Evolutionary conservation across 2,113 vertebrate genomes (phyloP).

Genomic region (Aptenodytes patagonicus): DNA sequence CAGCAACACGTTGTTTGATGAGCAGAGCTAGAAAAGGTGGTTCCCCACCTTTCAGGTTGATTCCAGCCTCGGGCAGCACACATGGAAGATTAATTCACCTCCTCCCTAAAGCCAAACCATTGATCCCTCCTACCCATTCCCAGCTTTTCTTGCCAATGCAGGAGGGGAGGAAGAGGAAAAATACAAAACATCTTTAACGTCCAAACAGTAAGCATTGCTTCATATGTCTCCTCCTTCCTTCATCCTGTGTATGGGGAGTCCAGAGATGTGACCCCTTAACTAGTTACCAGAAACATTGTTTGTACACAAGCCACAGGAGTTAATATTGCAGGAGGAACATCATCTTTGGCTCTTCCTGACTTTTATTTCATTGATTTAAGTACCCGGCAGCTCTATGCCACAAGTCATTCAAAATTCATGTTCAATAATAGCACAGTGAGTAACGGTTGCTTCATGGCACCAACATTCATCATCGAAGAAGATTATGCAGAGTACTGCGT

Average conservation of each 20-base stretch:
- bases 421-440: background rate
- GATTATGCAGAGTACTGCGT: background rate
- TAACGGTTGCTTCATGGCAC: background rate
- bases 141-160: background rate
- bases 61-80: background rate
- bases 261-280: background rate
- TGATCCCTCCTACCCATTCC: background rate
- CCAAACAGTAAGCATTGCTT: background rate
- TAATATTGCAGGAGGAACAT: background rate
- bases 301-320: background rate
- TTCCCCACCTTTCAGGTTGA: background rate
- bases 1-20: background rate
- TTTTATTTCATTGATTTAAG: background rate
- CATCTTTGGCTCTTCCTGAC: background rate
- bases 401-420: slow-evolving; percentile 23
- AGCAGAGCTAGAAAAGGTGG: background rate
- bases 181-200: background rate
- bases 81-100: background rate
- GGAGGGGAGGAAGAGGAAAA: background rate
- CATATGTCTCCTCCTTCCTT: background rate
- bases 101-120: background rate
- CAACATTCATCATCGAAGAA: background rate
- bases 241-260: rapidly evolving
- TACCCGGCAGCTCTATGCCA: background rate
- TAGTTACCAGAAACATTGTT: background rate